Percentiles rank a stretch among this genome's conserved stretches.
These are phyloP conservation scores for Torymus aiolomorphi DNA, from an alignment of 2,888 invertebrate species.

Conservation along the genomic window DNA sequence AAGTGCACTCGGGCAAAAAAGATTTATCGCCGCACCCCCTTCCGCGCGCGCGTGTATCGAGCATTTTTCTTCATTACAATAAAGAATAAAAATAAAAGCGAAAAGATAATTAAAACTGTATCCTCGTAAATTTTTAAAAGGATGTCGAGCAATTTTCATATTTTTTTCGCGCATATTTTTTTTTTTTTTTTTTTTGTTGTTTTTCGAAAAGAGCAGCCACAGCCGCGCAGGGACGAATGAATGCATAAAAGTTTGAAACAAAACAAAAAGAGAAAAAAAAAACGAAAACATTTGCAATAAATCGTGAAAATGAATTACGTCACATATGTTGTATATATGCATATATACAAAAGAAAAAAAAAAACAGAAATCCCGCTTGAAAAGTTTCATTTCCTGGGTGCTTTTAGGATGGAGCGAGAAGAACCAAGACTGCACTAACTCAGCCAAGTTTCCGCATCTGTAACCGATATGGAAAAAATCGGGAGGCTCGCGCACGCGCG, in stretches of 20 bases:
- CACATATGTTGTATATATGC: too few species aligned
- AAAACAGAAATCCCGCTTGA: too few species aligned
- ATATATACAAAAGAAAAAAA: too few species aligned
- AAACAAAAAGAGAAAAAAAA: not conserved
- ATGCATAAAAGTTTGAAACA: not conserved
- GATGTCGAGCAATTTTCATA: not conserved
- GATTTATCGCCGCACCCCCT: conserved; percentile 3
- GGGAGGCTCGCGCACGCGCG: conserved; percentile 21
- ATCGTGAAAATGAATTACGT: too few species aligned
- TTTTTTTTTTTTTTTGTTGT: not conserved
- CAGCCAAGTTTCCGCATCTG: not conserved
- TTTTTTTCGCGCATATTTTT: not conserved
- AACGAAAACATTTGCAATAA: too few species aligned
- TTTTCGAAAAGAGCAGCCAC: not conserved
- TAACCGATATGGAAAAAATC: conserved; percentile 42
- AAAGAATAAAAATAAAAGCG: conserved; percentile 19
- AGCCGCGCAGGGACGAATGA: not conserved
- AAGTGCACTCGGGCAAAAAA: conserved; percentile 9
- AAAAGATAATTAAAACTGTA: conserved; percentile 18
- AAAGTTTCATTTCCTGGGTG: too few species aligned
- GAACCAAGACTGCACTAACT: too few species aligned
- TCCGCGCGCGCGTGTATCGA: not conserved
- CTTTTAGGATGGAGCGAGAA: too few species aligned
- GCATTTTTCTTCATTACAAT: conserved; percentile 10
- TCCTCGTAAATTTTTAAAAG: conserved; percentile 32